phyloP scores from a whole-genome alignment of 2,888 invertebrate species.

The Ommatoiulus sabulosus region DNA sequence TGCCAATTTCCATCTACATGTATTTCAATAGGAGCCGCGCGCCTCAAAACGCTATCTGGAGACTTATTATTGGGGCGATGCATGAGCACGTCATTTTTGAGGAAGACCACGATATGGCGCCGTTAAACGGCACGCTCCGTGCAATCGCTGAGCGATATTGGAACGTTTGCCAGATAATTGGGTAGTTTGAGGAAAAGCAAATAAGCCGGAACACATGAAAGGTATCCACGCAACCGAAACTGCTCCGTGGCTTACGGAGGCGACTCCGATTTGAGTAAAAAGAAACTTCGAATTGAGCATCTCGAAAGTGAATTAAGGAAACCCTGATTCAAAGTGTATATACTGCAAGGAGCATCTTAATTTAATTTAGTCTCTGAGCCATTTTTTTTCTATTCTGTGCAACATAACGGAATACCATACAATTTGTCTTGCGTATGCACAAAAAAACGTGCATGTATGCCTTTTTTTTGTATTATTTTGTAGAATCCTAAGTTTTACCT shows the following conservation, averaged over 20 bases:
- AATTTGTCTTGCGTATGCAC: too few species aligned
- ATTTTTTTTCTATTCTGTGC: too few species aligned
- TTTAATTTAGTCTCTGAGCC: too few species aligned
- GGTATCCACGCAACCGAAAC: slow-evolving; percentile 8
- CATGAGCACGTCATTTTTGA: background rate
- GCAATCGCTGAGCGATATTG: background rate
- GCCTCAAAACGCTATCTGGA: slow-evolving; percentile 16
- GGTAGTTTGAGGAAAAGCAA: slow-evolving; percentile 18
- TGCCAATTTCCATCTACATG: background rate
- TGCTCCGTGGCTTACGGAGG: background rate
- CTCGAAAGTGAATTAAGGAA: background rate
- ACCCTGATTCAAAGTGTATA: background rate
- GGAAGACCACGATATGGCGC: background rate
- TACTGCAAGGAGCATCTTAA: too few species aligned
- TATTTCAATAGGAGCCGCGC: background rate
- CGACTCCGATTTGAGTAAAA: background rate
- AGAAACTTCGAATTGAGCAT: background rate
- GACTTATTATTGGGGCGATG: background rate
- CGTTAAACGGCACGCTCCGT: background rate
- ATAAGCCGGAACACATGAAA: background rate
- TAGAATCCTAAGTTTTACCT: too few species aligned
- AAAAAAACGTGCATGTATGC: too few species aligned
- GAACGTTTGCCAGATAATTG: background rate
- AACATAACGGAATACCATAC: too few species aligned
- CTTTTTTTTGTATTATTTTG: too few species aligned